phyloP scores from a whole-genome alignment of 2,888 invertebrate genomes.

The Netelia inedita region DNA sequence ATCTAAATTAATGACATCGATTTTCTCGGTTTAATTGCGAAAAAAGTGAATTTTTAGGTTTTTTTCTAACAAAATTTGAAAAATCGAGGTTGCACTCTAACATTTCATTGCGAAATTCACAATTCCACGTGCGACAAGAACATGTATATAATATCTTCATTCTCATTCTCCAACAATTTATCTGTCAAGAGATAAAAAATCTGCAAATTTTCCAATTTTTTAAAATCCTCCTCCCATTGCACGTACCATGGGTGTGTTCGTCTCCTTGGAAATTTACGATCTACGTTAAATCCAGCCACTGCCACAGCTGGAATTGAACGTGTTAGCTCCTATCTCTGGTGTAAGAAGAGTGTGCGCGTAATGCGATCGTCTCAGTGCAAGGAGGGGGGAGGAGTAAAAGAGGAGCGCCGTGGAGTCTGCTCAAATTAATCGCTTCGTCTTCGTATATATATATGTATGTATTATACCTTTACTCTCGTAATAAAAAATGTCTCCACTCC shows the following conservation, averaged over 20 bases:
- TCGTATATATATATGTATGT: conserved; percentile 6
- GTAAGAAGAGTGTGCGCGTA: conserved; percentile 42
- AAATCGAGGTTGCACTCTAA: no score
- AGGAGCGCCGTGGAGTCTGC: conserved; percentile 17
- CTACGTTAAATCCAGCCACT: conserved; percentile 36
- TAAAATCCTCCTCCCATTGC: no score
- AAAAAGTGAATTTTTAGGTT: no score
- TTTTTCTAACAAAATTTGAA: no score
- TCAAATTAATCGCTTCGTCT: conserved; percentile 49
- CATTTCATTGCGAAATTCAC: no score
- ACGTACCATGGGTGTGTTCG: conserved; percentile 34
- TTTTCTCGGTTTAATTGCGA: no score
- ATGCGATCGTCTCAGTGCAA: conserved; percentile 17
- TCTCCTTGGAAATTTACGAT: conserved; percentile 42
- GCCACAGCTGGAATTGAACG: conserved; percentile 33
- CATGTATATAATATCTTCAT: no score
- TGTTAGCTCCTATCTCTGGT: conserved; percentile 7
- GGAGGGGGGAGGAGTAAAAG: background rate
- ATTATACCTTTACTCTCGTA: conserved; percentile 7
- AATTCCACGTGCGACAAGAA: no score
- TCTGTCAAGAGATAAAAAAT: no score
- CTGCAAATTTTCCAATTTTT: no score
- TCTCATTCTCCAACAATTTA: no score
- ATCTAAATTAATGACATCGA: no score
- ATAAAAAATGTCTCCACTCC: conserved; percentile 30